phyloP scores from a whole-genome alignment of 2,113 vertebrate genomes.

The Camelus dromedarius region DNA sequence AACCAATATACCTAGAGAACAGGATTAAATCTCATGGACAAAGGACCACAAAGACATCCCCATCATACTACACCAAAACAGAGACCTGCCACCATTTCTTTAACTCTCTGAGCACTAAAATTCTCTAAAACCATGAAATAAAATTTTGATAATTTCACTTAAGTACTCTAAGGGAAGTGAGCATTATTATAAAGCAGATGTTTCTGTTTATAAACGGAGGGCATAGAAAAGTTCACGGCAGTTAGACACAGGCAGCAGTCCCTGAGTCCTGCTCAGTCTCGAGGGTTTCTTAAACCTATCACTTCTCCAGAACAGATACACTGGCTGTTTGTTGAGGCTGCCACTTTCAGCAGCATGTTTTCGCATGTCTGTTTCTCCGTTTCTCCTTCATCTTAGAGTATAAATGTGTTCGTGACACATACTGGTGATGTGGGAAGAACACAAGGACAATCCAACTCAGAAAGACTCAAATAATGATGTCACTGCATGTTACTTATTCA shows the following conservation, averaged over 20 bases:
- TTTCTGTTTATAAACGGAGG: background rate
- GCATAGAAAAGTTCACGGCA: background rate
- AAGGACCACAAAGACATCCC: background rate
- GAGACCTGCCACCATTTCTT: background rate
- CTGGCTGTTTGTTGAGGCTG: background rate
- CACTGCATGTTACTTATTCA: background rate
- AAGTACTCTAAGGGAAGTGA: background rate
- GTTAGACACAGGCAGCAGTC: background rate
- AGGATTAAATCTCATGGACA: slow-evolving; percentile 38
- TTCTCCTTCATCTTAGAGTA: background rate
- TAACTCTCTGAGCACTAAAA: slow-evolving; percentile 12
- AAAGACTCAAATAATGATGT: background rate
- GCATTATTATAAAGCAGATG: background rate
- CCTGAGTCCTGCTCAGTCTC: background rate
- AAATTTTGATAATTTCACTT: background rate
- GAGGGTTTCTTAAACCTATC: background rate
- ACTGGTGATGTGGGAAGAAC: background rate
- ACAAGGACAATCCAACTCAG: background rate
- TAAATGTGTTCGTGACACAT: background rate
- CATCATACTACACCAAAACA: background rate
- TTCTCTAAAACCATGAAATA: slow-evolving; percentile 30
- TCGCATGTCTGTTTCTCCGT: background rate
- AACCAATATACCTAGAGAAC: background rate
- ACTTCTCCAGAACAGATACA: background rate
- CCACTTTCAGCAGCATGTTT: background rate